Base-by-base conservation (phyloP, 2,888 invertebrate genomes). In the Macaria liturata region DNA sequence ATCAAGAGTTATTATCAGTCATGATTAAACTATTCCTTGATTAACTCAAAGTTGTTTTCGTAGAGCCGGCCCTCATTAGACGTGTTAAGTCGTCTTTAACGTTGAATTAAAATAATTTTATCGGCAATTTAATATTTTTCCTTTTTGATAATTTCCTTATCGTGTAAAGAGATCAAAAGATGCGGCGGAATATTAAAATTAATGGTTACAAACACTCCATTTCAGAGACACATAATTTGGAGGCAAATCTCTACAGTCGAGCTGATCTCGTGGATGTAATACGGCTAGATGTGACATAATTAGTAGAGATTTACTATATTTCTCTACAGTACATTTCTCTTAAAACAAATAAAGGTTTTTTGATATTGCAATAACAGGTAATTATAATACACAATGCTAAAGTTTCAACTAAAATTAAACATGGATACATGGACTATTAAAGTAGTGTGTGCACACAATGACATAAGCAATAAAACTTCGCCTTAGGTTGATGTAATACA, bases 121-220 rank as follows among this genome's bases (percentile, higher is more conserved):
- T 59, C 57, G 63, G 61, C 52, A 37, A 49, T 63, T 69, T 65
- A 66, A 69, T 72, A 68, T 67, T 69, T 67, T 67, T 52, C 62
- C 47, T 67, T 70, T 66, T 69, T 65, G 65, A 67, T 60, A 71
- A 69, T 70, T 71, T 60, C 62, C 50, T 62, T 70, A 71, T 68
- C 69, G 70, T 67, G 59, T 72, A 79, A 49, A 49, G 49, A 58
- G 54, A 84, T 81, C 84, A 85, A 82, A 60, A 78, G 79, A 81
- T 75, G 79, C 78, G 78, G 75, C 70, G 59, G 72, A 62, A 61
- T 71, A 83, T 88, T 86, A 88, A 88, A 86, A 83, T 78, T 84
- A 85, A 87, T 86, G 82, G 76, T 70, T 75, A 80, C 83, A 82
- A 84, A 86, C 86, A 86, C 81, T 82, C 80, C 78, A 86, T 86